Conservation (phyloP, 1,140 invertebrate genomes). For the Magallana gigas region DNA sequence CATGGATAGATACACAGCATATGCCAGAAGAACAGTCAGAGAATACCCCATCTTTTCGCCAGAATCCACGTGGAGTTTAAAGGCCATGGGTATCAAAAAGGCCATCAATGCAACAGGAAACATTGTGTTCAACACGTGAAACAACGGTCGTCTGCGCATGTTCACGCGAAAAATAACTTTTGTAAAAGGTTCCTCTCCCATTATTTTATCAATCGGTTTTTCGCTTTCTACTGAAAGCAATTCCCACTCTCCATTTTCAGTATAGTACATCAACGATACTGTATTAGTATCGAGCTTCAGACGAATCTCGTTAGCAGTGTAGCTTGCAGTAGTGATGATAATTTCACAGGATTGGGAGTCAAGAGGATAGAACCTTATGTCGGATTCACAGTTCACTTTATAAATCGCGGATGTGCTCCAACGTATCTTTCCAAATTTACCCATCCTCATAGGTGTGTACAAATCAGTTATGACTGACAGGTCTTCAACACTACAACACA, state of each 20-base stretch:
- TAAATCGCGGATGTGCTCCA: conserved; percentile 53
- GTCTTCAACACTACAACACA: conserved; percentile 39
- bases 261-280: conserved; percentile 38
- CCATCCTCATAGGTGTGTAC: conserved; percentile 47
- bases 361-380: conserved; percentile 51
- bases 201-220: background rate
- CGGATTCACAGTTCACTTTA: conserved; percentile 50
- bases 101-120: conserved; percentile 62
- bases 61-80: conserved; percentile 62
- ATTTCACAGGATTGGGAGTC: conserved; percentile 46
- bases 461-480: conserved; percentile 39
- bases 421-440: background rate
- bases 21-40: conserved; percentile 62
- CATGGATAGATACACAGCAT: conserved; percentile 59
- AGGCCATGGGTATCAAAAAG: conserved; percentile 60
- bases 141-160: conserved; percentile 52
- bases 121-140: conserved; percentile 57
- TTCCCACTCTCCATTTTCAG: conserved; percentile 53
- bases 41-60: conserved; percentile 66
- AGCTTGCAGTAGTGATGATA: conserved; percentile 27
- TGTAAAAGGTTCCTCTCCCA: conserved; percentile 14
- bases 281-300: background rate
- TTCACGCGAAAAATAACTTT: conserved; percentile 57
- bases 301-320: conserved; percentile 30
- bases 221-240: background rate